These are phyloP conservation scores for Pseudopodoces humilis DNA, from an alignment of 2,113 vertebrate species.

Conservation along the genomic window DNA sequence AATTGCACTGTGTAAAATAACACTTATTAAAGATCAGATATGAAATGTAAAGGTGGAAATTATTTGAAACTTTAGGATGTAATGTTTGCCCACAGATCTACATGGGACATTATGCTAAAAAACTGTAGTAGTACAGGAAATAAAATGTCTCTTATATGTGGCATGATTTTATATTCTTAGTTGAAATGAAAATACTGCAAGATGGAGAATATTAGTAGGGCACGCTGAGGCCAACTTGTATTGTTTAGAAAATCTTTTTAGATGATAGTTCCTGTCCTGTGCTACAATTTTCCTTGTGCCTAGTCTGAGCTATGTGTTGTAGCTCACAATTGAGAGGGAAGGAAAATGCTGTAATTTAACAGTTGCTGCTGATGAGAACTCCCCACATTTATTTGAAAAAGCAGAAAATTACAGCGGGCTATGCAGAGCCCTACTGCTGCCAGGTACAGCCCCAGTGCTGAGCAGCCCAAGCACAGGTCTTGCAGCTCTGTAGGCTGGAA, in stretches of 20 bases:
- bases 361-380: background rate
- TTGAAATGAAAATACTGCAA: constrained; percentile 11
- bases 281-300: background rate
- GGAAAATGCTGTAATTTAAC: background rate
- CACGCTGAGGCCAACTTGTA: background rate
- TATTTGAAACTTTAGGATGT: constrained; percentile 51
- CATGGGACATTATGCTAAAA: background rate
- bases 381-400: background rate
- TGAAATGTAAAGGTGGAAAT: constrained; percentile 19
- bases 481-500: background rate
- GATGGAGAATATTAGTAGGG: background rate
- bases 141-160: background rate
- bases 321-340: background rate
- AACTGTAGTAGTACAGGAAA: background rate
- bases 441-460: background rate
- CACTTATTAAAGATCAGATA: constrained; percentile 39
- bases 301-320: background rate
- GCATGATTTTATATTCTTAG: background rate
- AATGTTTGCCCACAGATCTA: constrained; percentile 20
- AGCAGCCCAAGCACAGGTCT: background rate
- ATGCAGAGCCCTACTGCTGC: background rate
- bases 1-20: constrained; percentile 50
- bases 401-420: background rate
- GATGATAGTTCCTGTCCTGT: background rate
- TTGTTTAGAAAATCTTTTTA: background rate